Evolutionary conservation across 2,888 invertebrate species (phyloP), one percentile per base, ranked within the genome.

Genomic region (Apantesis nais): DNA sequence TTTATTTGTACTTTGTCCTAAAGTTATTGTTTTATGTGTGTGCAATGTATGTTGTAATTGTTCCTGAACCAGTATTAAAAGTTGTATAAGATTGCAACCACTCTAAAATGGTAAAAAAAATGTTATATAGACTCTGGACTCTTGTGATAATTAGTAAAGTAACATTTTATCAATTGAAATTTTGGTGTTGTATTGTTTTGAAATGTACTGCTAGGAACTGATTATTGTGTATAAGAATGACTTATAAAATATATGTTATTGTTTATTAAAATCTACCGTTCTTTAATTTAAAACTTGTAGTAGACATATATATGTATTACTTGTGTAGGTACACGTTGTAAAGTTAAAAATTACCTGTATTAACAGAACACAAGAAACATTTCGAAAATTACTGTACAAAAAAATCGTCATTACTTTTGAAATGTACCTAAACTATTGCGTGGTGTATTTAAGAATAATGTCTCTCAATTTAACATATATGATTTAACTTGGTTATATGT

Each of bases 61-160:
- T 25, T 68, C 44, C 63, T 71, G 67, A 69, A 63, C 67, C 85
- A 84, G 84, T 84, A 85, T 85, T 84, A 84, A 63, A 69, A 66
- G 67, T 82, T 78, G 75, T 80, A 74, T 55, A 78, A 80, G 73
- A 71, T 64, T 64, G 52, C n/a, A 68, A 37, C 48, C 4, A 69
- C 19, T 74, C 22, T 63, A 55, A 55, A 48, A 55, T 34, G 16
- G 14, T 29, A 71, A 71, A 72, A n/a, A 70, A 37, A 78, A 66
- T 81, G 74, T 79, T 77, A 78, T 75, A 19, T 66, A 29, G 41
- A 41, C 22, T 58, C 19, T 25, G 55, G 7, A 39, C 19, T 22
- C 25, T 55, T 65, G 64, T 65, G 37, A 52, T 66, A 55, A 37
- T 34, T 37, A 31, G 12, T 44, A 22, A 19, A 22, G 22, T 39